Percentiles rank a stretch among this genome's conserved stretches.
phyloP scores from a whole-genome alignment of 2,888 invertebrate species.

The Sminthurides aquaticus region DNA sequence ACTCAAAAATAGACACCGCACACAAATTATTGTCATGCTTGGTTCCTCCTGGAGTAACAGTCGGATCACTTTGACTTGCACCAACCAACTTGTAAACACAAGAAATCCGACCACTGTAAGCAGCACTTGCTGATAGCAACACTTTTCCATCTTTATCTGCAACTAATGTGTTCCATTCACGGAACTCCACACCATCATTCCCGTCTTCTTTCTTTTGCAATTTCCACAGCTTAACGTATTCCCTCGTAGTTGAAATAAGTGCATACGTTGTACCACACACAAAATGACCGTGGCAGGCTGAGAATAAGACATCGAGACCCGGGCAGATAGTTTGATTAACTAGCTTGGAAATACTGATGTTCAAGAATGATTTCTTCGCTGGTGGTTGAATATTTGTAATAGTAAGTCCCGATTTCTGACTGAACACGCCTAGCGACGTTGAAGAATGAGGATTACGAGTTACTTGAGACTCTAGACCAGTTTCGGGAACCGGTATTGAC shows the following conservation, averaged over 20 bases:
- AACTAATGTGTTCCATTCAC: conserved; percentile 39
- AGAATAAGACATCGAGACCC: conserved; percentile 38
- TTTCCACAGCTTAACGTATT: conserved; percentile 42
- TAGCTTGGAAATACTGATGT: conserved; percentile 40
- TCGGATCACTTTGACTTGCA: conserved; percentile 15
- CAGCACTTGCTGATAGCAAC: conserved; percentile 87
- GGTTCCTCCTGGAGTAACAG: background rate
- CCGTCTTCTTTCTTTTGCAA: conserved; percentile 28
- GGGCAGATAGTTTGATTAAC: conserved; percentile 36
- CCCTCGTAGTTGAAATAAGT: conserved; percentile 38
- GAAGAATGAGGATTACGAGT: background rate
- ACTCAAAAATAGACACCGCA: conserved; percentile 90
- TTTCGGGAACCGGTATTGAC: background rate
- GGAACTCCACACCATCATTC: conserved; percentile 22
- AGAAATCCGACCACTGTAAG: conserved; percentile 94
- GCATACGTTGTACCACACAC: conserved; percentile 43
- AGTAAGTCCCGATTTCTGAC: background rate
- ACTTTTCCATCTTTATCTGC: conserved; percentile 28
- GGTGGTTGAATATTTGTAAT: background rate
- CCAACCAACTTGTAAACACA: conserved; percentile 80
- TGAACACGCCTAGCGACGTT: background rate
- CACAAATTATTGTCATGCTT: conserved; percentile 30
- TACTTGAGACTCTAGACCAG: background rate
- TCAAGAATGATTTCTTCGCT: conserved; percentile 39
- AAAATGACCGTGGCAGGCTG: conserved; percentile 42